Evolutionary conservation across 2,113 vertebrate genomes (phyloP).

Genomic region (Prolemur simus): DNA sequence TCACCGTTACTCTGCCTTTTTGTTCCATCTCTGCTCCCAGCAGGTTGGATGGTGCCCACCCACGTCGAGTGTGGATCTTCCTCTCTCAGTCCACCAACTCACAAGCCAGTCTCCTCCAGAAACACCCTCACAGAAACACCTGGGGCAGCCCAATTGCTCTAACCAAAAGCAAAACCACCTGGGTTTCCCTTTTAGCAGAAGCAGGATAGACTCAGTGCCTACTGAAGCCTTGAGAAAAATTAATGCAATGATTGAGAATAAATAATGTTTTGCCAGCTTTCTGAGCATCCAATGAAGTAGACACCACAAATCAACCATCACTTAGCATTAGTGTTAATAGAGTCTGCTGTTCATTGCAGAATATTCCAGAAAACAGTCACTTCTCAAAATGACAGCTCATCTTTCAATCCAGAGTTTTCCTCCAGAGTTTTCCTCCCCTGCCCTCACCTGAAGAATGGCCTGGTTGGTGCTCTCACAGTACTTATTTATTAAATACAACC

Average conservation of each 20-base stretch:
- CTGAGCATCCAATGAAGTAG: neutral
- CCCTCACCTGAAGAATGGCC: neutral
- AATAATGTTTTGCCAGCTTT: neutral
- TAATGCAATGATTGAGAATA: neutral
- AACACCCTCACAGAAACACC: neutral
- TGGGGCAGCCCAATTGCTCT: neutral
- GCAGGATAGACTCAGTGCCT: too few relatives aligned
- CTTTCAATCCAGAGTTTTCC: neutral
- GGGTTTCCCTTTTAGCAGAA: neutral
- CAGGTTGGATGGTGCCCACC: neutral
- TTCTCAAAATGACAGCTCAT: neutral
- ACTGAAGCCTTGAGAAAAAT: neutral
- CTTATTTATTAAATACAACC: neutral
- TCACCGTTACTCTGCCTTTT: neutral
- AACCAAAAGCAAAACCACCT: neutral
- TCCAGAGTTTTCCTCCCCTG: neutral
- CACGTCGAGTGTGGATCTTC: neutral
- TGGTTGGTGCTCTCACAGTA: neutral
- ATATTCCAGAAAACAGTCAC: constrained; percentile 6
- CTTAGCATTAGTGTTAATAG: neutral
- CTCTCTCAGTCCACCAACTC: neutral
- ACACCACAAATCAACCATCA: neutral
- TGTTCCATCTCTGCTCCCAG: neutral
- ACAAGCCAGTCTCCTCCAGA: neutral
- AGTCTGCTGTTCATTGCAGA: neutral